A percentile compares a stretch with the other conserved stretches of the same genome.
Evolutionary conservation across 2,797 vertebrate species (phyloP).

Genomic region (Ctenochaetus hawaiiensis): DNA sequence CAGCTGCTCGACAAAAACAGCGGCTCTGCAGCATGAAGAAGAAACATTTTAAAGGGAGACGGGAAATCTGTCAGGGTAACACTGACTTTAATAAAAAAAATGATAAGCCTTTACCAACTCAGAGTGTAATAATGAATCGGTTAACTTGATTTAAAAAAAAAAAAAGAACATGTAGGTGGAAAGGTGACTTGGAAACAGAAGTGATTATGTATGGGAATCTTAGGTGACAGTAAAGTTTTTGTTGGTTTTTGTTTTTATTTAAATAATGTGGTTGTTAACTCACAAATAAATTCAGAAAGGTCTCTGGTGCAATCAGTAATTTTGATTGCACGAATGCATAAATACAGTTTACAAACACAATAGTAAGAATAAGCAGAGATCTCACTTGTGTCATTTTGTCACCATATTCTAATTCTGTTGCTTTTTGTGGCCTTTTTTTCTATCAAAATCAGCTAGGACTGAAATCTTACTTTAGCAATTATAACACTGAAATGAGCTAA

Average conservation of each 20-base stretch:
- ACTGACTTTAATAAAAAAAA: slow-evolving; percentile 44
- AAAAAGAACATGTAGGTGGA: slow-evolving; percentile 7
- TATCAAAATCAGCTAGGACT: not conserved
- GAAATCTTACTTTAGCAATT: not conserved
- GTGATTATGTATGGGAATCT: too few relatives aligned
- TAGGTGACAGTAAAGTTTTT: too few relatives aligned
- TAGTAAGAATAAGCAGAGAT: too few relatives aligned
- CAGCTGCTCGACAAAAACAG: slow-evolving; percentile 58
- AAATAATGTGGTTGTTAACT: too few relatives aligned
- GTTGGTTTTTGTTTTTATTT: too few relatives aligned
- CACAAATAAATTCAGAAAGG: too few relatives aligned
- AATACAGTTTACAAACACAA: too few relatives aligned
- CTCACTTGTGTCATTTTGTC: too few relatives aligned
- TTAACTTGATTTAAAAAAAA: not conserved
- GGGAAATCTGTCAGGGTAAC: slow-evolving; percentile 36
- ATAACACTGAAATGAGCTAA: not conserved
- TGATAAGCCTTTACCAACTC: slow-evolving; percentile 39
- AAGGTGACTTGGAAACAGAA: not conserved
- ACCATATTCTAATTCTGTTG: too few relatives aligned
- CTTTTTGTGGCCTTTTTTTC: too few relatives aligned
- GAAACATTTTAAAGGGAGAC: slow-evolving; percentile 50
- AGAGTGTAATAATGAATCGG: slow-evolving; percentile 35
- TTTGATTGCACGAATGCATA: too few relatives aligned
- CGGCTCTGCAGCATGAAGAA: slow-evolving; percentile 54
- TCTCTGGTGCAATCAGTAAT: too few relatives aligned